phyloP scores from a whole-genome alignment of 1,140 invertebrate species.

The Chionoecetes opilio region DNA sequence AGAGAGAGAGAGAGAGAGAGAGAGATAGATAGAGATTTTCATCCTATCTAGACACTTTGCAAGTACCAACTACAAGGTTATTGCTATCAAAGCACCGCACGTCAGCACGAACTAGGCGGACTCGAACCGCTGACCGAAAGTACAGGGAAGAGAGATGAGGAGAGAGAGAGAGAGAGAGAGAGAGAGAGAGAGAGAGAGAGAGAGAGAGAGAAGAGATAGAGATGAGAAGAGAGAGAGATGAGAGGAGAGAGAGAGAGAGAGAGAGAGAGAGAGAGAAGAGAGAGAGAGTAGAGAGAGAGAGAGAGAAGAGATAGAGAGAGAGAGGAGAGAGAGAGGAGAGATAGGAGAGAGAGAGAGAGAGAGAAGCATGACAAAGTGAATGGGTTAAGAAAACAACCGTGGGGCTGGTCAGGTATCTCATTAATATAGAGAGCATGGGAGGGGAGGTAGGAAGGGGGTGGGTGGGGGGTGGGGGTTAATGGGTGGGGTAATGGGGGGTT shows the following conservation, averaged over 20 bases:
- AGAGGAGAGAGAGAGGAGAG: background rate
- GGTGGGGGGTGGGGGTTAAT: too few species aligned
- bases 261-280: background rate
- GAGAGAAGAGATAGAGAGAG: background rate
- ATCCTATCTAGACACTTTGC: too few species aligned
- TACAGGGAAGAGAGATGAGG: background rate
- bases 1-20: constrained; percentile 18
- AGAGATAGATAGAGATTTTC: background rate
- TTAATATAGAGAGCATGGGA: too few species aligned
- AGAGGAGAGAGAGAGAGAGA: background rate
- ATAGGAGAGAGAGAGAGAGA: background rate
- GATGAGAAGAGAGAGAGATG: background rate
- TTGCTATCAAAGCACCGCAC: too few species aligned
- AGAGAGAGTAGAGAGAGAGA: background rate
- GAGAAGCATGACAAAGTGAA: too few species aligned
- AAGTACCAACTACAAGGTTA: too few species aligned
- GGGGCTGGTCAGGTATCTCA: too few species aligned
- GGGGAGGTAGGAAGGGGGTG: too few species aligned
- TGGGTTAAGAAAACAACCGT: too few species aligned
- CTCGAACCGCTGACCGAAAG: too few species aligned
- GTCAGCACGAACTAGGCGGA: too few species aligned
- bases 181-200: background rate
- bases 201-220: background rate
- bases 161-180: background rate
- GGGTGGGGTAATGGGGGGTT: too few species aligned